phyloP scores from a whole-genome alignment of 2,797 vertebrate genomes.

The Graptemys geographica region DNA sequence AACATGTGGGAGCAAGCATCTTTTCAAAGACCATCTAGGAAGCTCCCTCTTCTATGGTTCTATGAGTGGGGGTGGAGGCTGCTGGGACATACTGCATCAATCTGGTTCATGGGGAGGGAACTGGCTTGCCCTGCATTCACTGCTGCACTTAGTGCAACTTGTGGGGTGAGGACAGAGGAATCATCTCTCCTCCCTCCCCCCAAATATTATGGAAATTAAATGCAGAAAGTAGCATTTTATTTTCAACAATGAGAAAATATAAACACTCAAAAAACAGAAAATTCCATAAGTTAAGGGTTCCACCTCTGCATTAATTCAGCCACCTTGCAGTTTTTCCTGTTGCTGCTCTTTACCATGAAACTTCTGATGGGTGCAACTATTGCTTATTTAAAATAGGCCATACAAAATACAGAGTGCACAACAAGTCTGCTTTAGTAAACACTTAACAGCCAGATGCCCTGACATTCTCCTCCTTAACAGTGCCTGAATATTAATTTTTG shows the following conservation, averaged over 20 bases:
- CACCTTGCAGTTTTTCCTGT: not conserved
- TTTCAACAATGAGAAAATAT: not conserved
- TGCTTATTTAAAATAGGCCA: not conserved
- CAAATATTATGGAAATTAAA: fast-evolving
- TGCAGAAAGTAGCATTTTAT: not conserved
- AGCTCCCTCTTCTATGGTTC: not conserved
- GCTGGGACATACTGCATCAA: not conserved
- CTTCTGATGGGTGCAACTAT: not conserved
- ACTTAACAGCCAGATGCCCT: not conserved
- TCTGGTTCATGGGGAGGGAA: not conserved
- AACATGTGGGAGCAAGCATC: not conserved
- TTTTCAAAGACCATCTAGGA: not conserved
- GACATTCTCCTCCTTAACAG: not conserved
- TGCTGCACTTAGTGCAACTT: not conserved
- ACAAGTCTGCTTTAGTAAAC: not conserved
- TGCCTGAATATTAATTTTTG: not conserved
- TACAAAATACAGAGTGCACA: not conserved
- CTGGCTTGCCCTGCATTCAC: not conserved
- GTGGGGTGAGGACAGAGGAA: not conserved
- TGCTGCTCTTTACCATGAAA: not conserved
- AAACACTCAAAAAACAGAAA: not conserved
- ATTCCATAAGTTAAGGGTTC: not conserved
- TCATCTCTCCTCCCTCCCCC: not conserved
- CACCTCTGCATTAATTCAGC: not conserved
- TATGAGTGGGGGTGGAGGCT: not conserved